Evolutionary conservation across 2,888 invertebrate genomes (phyloP), one percentile per base, ranked within the genome.

Genomic region (Thalpophila matura): DNA sequence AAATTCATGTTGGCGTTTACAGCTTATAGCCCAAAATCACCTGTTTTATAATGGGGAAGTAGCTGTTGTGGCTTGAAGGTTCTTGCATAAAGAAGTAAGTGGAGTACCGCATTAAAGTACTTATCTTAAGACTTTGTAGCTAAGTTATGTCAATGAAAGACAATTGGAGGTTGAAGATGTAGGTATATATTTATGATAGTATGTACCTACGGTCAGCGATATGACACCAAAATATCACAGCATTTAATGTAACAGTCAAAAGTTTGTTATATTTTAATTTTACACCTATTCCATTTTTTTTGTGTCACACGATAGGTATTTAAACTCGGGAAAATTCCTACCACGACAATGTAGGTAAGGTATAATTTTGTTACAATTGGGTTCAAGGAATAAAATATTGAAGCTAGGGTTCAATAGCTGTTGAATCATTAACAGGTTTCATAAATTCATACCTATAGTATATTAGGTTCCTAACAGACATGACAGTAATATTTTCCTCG

Each of bases 1-100:
- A 77, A 80, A 71, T 72, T 77, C 71, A 73, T 79, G 69, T 63
- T 59, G 72, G 58, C 60, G 51, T 67, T 80, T 73, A 79, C 65
- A 68, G 66, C 49, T 65, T 78, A 78, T 51, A 49, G 61, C 43
- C 69, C 20, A 49, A 71, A 79, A 77, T 71, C 58, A 75, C 75
- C 53, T 33, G 47, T 55, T 62, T 56, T 40, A 57, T 50, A 73
- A 62, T 56, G 46, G 38, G 29, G 18, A 49, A 58, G 53, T 65
- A 46, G 37, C 26, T 37, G 50, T 43, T 60, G 43, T 29, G 56
- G 57, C 29, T 55, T 56, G 0, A 26, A 46, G 27, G 49, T 40
- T 46, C 45, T 73, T 68, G 45, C 29, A 73, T 68, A 50, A 40
- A 46, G 50, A 50, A 66, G 7, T 33, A 9, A 42, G 46, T 18